These are phyloP conservation scores for Pluvianellus socialis DNA, from an alignment of 2,113 vertebrate genomes.

Conservation along the genomic window DNA sequence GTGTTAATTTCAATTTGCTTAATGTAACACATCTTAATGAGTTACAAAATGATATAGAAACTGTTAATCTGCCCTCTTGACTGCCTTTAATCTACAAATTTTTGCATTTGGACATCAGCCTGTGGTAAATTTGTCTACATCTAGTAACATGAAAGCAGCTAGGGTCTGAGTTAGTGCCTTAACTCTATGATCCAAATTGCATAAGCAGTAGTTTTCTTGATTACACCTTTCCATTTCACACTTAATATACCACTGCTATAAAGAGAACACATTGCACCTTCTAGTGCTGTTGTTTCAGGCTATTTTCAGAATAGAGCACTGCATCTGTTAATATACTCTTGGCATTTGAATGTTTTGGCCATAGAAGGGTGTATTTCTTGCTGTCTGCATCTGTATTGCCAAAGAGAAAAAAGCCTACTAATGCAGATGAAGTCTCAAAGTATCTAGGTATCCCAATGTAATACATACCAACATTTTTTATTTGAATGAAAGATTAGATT, in stretches of 20 bases:
- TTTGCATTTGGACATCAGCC: background rate
- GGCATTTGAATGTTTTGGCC: background rate
- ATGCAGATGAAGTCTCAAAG: background rate
- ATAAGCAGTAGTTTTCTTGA: background rate
- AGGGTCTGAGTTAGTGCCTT: background rate
- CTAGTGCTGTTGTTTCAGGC: background rate
- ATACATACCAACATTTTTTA: background rate
- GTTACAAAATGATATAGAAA: background rate
- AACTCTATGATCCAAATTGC: background rate
- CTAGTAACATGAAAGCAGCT: background rate
- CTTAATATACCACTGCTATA: background rate
- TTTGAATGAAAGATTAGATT: background rate
- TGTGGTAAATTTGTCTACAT: background rate
- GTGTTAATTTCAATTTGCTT: background rate
- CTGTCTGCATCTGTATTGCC: background rate
- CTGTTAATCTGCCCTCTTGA: background rate
- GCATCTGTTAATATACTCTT: background rate
- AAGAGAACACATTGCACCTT: background rate
- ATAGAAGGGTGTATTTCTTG: background rate
- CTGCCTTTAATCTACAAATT: background rate
- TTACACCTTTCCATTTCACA: slow-evolving; percentile 3
- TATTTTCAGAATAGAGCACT: background rate
- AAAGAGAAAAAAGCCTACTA: background rate
- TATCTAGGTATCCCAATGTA: background rate
- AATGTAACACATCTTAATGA: background rate